Base-by-base conservation (phyloP, 2,797 vertebrate genomes). In the Gadopsis bispinosus region DNA sequence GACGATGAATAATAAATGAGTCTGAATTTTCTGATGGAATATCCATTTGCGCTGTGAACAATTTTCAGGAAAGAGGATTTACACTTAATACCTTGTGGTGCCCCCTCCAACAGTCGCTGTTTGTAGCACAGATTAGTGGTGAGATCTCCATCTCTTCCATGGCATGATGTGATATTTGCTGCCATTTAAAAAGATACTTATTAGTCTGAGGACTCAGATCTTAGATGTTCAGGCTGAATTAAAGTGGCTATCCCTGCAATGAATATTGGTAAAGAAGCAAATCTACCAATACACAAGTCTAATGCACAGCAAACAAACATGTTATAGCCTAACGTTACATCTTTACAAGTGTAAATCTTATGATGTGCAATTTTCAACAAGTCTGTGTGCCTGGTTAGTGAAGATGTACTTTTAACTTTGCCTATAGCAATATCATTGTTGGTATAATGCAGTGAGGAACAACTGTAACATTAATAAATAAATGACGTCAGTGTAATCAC, bases 1-100 rank as follows among this genome's bases (percentile, higher is more conserved):
- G 85, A 92, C 68, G 51, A 93, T 95, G 94, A 95, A 96, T 95
- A 95, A 95, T 95, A 94, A 93, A 95, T 95, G 86, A 89, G 79
- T 60, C 61, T 69, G 92, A 91, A 91, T 94, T 94, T 95, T 94
- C 91, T 93, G 90, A 93, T 92, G 92, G 91, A 92, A 94, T 95
- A 95, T 94, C 93, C 93, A 95, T 95, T 95, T 94, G 90, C 71
- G 47, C 88, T 80, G 77, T 59, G 91, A 92, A 91, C 88, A 89
- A 85, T 91, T 94, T 94, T 91, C 89, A 88, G 90, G 87, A 93
- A 89, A 88, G 90, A 93, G 93, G 94, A 95, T 95, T 93, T 95
- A 89, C 61, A 39, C 75, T 79, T 94, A 93, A 95, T 95, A 90
- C 94, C 92, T 74, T 39, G 67, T 20, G 13, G 80, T 93, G 89